A percentile compares a stretch with the other conserved stretches of the same genome.
Conservation (phyloP, 2,113 vertebrate species). For the Anguilla japonica region DNA sequence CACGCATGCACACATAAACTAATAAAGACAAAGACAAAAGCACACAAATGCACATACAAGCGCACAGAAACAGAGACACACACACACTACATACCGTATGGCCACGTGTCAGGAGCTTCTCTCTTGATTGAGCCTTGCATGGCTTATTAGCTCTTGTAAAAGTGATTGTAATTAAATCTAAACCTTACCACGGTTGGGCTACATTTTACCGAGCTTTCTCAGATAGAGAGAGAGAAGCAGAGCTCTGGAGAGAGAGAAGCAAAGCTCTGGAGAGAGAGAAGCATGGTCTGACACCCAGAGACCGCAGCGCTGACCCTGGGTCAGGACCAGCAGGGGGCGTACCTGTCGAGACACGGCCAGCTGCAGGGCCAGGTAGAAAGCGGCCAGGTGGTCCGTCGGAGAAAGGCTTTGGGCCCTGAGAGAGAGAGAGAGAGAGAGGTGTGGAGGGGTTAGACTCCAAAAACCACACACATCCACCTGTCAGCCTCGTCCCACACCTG, state of each 20-base stretch:
- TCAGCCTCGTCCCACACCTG: not conserved
- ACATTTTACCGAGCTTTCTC: not conserved
- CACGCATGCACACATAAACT: not conserved
- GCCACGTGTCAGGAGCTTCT: not conserved
- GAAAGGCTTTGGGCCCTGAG: constrained; percentile 91
- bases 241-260: no score
- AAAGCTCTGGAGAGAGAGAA: not conserved
- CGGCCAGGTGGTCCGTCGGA: constrained; percentile 91
- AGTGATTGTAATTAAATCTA: not conserved
- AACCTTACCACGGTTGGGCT: not conserved
- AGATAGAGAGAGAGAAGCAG: not conserved
- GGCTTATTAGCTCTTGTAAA: not conserved
- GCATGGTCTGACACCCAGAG: not conserved
- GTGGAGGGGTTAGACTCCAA: not conserved
- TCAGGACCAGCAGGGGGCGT: constrained; percentile 25
- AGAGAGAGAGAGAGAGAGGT: constrained; percentile 28
- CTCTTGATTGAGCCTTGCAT: not conserved
- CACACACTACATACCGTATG: not conserved
- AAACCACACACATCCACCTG: not conserved
- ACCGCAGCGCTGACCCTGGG: not conserved
- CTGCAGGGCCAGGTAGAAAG: constrained; percentile 94
- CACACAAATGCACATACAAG: not conserved
- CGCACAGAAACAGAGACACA: no score
- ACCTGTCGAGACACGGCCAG: constrained; percentile 98
- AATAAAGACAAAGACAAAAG: not conserved